Evolutionary conservation across 2,888 invertebrate species (phyloP), one percentile per base, ranked within the genome.

Genomic region (Myopa tessellatipennis): DNA sequence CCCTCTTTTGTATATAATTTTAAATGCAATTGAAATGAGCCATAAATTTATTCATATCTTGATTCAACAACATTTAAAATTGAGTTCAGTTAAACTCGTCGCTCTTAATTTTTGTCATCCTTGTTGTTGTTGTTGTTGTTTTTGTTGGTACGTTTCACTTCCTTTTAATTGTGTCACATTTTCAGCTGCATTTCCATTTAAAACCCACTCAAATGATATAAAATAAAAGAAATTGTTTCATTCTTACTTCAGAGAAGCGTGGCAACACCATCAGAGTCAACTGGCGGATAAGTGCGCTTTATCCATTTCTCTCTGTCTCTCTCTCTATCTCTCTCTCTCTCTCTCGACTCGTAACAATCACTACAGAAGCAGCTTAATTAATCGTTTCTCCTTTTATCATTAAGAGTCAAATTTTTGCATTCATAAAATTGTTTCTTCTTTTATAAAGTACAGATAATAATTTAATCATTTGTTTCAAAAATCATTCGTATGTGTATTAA

Each of bases 1-100:
- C 26, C 67, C 38, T 40, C 38, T 34, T 65, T 36, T 36, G 26
- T n/a, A 4, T 55, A 36, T 71, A 71, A 71, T 55, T 71, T 58
- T 71, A 7, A 36, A 71, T 58, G 70, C 70, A 71, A 58, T 71
- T 71, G 55, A 71, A 71, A 71, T 71, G 60, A 36, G 40, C 16
- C 71, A 72, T 72, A 58, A 72, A 72, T 72, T 60, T 60, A 10
- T 18, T 38, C 60, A 8, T 72, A 72, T 72, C 71, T 71, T 40
- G 71, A 58, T 72, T 36, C 71, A 40, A 60, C 26, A 34, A 72
- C 38, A 12, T 14, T 72, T 58, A 26, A 14, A 45, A 8, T 60
- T 18, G 16, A 55, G 16, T 55, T 55, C 16, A 55, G 12, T 55
- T 55, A 55, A 55, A 14, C 55, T 10, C 10, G 16, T 55, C 10